Evolutionary conservation across 2,888 invertebrate species (phyloP), one percentile per base, ranked within the genome.

Genomic region (Caenorhabditis wallacei): DNA sequence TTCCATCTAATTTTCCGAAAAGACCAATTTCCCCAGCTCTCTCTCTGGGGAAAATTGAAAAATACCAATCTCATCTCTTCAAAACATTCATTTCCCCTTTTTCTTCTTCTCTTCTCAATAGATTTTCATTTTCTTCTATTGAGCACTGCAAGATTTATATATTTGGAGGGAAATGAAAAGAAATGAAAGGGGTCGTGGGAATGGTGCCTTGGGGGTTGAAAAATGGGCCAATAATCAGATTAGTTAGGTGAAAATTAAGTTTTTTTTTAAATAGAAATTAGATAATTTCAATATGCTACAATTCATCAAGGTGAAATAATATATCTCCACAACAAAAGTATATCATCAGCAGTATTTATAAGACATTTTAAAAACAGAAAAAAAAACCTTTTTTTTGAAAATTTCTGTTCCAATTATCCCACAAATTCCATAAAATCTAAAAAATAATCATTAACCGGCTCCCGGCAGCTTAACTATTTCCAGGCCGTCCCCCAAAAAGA

Each of bases 401-500:
- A n/a, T n/a, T n/a, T n/a, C n/a, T n/a, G n/a, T n/a, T n/a, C n/a
- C n/a, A n/a, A n/a, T n/a, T n/a, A n/a, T n/a, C n/a, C n/a, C n/a
- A n/a, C n/a, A n/a, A n/a, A n/a, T n/a, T n/a, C n/a, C n/a, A n/a
- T n/a, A n/a, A n/a, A n/a, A n/a, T n/a, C n/a, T n/a, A n/a, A n/a
- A n/a, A n/a, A n/a, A n/a, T n/a, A n/a, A n/a, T n/a, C n/a, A n/a
- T n/a, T n/a, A n/a, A n/a, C n/a, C n/a, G n/a, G n/a, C n/a, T n/a
- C n/a, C n/a, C n/a, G n/a, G n/a, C n/a, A n/a, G n/a, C n/a, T n/a
- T n/a, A n/a, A n/a, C n/a, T n/a, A n/a, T n/a, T n/a, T 82, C 85
- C 81, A 90, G 90, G 87, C 88, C 8, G 78, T 90, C 18, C 90
- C 90, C 7, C 90, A 90, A 71, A 90, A 90, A 69, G 90, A 90